Evolutionary conservation across 2,888 invertebrate species (phyloP).

Genomic region (Cerceris rybyensis): DNA sequence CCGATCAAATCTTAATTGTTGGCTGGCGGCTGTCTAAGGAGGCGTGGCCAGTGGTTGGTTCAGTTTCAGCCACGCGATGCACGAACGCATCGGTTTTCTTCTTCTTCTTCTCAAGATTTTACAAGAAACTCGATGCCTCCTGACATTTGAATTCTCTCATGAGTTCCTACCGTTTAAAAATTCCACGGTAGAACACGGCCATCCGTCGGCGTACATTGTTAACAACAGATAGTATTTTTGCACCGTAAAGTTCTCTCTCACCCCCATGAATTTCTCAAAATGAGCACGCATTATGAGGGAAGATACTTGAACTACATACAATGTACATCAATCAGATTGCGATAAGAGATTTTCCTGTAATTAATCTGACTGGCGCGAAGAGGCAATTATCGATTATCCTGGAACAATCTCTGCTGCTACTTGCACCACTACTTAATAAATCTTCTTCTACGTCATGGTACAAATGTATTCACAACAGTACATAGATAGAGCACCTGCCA

Average conservation of each 20-base stretch:
- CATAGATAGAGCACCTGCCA: conserved; percentile 19
- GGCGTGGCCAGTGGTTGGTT: conserved; percentile 80
- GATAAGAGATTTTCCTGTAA: conserved; percentile 21
- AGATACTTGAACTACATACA: neutral
- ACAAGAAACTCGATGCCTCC: too few species aligned
- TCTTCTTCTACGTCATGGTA: conserved; percentile 28
- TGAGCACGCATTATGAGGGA: conserved; percentile 1
- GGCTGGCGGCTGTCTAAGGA: conserved; percentile 82
- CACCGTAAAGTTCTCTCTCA: too few species aligned
- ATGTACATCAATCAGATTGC: conserved; percentile 1
- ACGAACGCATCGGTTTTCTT: conserved; percentile 78
- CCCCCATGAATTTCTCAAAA: too few species aligned
- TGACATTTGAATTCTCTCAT: too few species aligned
- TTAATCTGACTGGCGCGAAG: conserved; percentile 34
- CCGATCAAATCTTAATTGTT: conserved; percentile 82
- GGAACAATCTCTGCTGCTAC: conserved; percentile 33
- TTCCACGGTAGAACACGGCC: too few species aligned
- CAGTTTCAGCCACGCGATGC: conserved; percentile 80
- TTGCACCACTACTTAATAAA: conserved; percentile 24
- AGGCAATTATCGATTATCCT: conserved; percentile 50
- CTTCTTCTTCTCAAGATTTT: conserved; percentile 50
- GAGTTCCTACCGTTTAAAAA: too few species aligned
- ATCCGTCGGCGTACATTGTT: too few species aligned
- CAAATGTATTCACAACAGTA: conserved; percentile 9
- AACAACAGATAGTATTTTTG: too few species aligned